These are phyloP conservation scores for Parazoanthus swiftii DNA, from an alignment of 92 coral and sea anemone species.

Conservation along the genomic window DNA sequence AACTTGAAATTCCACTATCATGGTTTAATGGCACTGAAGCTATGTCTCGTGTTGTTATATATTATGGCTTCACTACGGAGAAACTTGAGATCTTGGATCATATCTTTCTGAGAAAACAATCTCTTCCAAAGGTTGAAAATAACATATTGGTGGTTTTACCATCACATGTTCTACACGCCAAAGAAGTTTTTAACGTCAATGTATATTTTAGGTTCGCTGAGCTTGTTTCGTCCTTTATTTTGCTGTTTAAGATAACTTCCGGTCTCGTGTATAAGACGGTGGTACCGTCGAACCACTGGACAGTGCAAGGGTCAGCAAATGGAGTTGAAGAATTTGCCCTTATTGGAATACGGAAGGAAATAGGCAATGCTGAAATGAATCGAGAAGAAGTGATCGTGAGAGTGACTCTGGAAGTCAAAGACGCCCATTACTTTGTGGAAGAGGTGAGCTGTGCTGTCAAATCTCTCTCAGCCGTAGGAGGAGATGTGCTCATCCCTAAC, in stretches of 20 bases:
- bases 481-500: constrained; percentile 32
- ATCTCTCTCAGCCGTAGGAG: constrained; percentile 25
- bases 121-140: constrained; percentile 11
- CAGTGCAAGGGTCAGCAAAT: constrained; percentile 31
- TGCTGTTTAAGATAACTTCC: constrained; percentile 46
- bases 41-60: not conserved
- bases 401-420: constrained; percentile 26
- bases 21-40: constrained; percentile 48
- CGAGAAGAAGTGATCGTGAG: constrained; percentile 19
- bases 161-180: constrained; percentile 20
- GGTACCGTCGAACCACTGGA: constrained; percentile 37
- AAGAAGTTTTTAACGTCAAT: constrained; percentile 28
- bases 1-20: constrained; percentile 30
- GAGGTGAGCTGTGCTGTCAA: constrained; percentile 33
- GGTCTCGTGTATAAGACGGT: constrained; percentile 42
- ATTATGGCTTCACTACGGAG: constrained; percentile 39
- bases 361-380: not conserved
- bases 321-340: constrained; percentile 47
- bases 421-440: constrained; percentile 23
- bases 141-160: constrained; percentile 50
- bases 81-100: constrained; percentile 29
- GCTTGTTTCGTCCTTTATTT: constrained; percentile 30
- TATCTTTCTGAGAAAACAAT: constrained; percentile 2
- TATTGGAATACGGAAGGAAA: constrained; percentile 39
- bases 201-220: constrained; percentile 32